A percentile compares a stretch with the other conserved stretches of the same genome.
Evolutionary conservation across 2,797 vertebrate genomes (phyloP).

Genomic region (Eidolon dupreanum): DNA sequence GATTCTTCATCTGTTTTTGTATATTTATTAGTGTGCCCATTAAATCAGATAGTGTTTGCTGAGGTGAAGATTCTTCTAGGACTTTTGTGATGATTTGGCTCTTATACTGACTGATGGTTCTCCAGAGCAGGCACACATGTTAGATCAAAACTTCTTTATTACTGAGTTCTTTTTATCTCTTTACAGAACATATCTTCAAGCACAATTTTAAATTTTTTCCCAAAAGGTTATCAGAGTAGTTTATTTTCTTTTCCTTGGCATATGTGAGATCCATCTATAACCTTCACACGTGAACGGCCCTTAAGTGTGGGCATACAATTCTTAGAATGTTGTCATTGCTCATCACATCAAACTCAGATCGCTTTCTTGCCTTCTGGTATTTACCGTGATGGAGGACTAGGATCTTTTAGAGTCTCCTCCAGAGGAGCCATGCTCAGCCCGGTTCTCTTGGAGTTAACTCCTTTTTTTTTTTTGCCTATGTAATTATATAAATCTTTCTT

Average conservation of each 20-base stretch:
- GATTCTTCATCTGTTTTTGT: background rate
- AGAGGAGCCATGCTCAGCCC: background rate
- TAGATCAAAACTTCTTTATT: background rate
- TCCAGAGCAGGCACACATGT: background rate
- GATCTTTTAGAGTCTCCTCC: background rate
- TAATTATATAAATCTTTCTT: background rate
- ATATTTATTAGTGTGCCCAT: background rate
- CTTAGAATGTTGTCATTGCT: background rate
- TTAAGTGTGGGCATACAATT: background rate
- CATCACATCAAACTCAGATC: background rate
- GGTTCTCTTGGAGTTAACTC: background rate
- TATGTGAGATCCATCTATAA: background rate
- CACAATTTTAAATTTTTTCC: background rate
- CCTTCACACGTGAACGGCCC: background rate
- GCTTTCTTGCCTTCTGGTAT: background rate
- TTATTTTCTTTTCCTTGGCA: background rate
- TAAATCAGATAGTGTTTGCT: background rate
- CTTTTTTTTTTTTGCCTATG: background rate
- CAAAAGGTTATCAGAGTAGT: background rate
- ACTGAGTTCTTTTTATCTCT: background rate
- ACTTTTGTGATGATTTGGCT: background rate
- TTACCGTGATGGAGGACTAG: background rate
- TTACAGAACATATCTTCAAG: background rate
- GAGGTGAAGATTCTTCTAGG: background rate
- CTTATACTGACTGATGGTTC: background rate